Evolutionary conservation across 2,797 vertebrate species (phyloP).

Genomic region (Nannoperca australis): DNA sequence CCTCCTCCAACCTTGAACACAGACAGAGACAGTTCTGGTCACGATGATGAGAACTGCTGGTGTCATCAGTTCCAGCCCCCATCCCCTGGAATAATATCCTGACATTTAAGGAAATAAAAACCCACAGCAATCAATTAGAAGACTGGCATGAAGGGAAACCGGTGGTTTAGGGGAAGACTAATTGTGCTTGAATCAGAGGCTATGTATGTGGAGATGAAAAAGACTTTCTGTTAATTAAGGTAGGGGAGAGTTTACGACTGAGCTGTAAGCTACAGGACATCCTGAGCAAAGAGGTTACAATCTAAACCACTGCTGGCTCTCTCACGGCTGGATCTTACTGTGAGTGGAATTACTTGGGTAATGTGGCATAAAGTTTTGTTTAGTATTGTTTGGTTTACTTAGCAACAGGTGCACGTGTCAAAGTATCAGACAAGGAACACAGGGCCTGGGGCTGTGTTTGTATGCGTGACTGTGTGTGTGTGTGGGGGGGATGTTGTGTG

Average conservation of each 20-base stretch:
- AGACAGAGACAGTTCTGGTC: conserved; percentile 51
- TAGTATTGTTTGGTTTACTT: conserved; percentile 65
- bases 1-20: conserved; percentile 46
- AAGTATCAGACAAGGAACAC: conserved; percentile 8
- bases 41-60: conserved; percentile 64
- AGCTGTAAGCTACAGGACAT: conserved; percentile 56
- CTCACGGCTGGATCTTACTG: conserved; percentile 28
- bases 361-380: conserved; percentile 52
- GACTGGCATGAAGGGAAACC: conserved; percentile 59
- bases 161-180: conserved; percentile 59
- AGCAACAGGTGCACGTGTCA: conserved; percentile 66
- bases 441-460: background rate
- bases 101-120: conserved; percentile 61
- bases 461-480: background rate
- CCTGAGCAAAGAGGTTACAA: conserved; percentile 44
- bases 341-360: conserved; percentile 27
- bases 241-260: conserved; percentile 70
- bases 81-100: conserved; percentile 43
- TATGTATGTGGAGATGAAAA: conserved; percentile 74
- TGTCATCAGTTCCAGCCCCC: conserved; percentile 62
- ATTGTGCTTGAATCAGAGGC: conserved; percentile 77
- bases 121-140: conserved; percentile 70
- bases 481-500: conserved; percentile 2
- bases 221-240: conserved; percentile 68
- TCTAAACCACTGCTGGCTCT: conserved; percentile 39